These are phyloP conservation scores for Cryptoblepharus egeriae DNA, from an alignment of 2,797 vertebrate species.

Conservation along the genomic window DNA sequence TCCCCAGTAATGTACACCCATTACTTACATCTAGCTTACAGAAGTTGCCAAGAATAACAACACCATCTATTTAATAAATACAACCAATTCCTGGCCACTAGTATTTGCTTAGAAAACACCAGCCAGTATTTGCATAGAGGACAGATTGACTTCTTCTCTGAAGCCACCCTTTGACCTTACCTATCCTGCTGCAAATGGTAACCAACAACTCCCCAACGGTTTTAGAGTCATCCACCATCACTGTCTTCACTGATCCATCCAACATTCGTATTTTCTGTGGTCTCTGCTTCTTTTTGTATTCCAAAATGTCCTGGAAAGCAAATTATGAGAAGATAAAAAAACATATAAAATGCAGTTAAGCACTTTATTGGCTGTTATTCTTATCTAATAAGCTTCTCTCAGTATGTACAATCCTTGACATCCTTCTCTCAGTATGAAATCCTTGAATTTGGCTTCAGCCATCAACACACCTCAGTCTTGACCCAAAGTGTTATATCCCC, in stretches of 20 bases:
- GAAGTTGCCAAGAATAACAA: too few species aligned
- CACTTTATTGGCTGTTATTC: background rate
- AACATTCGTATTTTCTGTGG: constrained; percentile 99
- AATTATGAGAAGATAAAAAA: constrained; percentile 8
- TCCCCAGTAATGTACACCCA: too few species aligned
- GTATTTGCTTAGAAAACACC: background rate
- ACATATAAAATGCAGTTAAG: background rate
- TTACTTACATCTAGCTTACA: too few species aligned
- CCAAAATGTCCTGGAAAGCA: constrained; percentile 88
- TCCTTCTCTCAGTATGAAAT: background rate
- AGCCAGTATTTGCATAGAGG: too few species aligned
- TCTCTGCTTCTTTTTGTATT: constrained; percentile 98
- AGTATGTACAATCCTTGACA: background rate
- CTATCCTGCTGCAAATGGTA: constrained; percentile 98
- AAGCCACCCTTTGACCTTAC: constrained; percentile 67
- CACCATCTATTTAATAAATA: background rate
- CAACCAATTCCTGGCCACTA: background rate
- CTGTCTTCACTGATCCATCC: constrained; percentile 95
- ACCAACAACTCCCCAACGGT: constrained; percentile 96
- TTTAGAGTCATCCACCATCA: constrained; percentile 99
- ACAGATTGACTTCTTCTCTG: background rate
- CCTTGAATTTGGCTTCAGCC: too few species aligned
- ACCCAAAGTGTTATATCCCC: too few species aligned
- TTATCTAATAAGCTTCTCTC: too few species aligned
- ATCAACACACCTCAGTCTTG: too few species aligned